Conservation (phyloP, 2,888 invertebrate species). For the Agapetus fuscipes region DNA sequence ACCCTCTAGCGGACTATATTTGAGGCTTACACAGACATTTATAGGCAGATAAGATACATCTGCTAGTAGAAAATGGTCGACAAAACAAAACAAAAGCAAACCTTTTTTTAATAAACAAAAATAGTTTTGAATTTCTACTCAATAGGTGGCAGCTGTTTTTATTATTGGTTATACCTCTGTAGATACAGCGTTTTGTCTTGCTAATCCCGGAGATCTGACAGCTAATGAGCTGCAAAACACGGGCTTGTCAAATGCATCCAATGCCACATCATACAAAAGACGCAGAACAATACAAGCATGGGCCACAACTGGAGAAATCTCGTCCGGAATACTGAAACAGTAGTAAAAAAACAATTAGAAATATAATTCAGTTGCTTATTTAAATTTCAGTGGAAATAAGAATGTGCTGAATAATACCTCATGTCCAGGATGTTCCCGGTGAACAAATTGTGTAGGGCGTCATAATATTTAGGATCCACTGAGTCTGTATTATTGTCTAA, state of each 20-base stretch:
- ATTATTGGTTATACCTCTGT: constrained; percentile 55
- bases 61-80: too few species aligned
- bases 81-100: too few species aligned
- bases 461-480: constrained; percentile 37
- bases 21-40: too few species aligned
- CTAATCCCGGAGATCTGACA: constrained; percentile 54
- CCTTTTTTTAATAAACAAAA: too few species aligned
- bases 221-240: constrained; percentile 58
- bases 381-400: constrained; percentile 12
- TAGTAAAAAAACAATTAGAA: constrained; percentile 4
- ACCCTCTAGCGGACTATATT: too few species aligned
- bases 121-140: too few species aligned
- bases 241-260: constrained; percentile 91
- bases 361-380: not conserved
- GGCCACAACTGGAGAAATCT: constrained; percentile 67
- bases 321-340: constrained; percentile 51
- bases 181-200: constrained; percentile 49
- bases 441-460: constrained; percentile 63
- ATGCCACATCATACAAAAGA: constrained; percentile 86
- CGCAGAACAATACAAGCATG: constrained; percentile 81
- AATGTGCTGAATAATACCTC: too few species aligned
- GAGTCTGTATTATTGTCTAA: constrained; percentile 35
- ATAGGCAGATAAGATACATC: too few species aligned
- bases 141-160: too few species aligned
- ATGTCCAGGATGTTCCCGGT: constrained; percentile 65